Evolutionary conservation across 1,140 invertebrate species (phyloP), one percentile per base, ranked within the genome.

Genomic region (Ceratina australensis): DNA sequence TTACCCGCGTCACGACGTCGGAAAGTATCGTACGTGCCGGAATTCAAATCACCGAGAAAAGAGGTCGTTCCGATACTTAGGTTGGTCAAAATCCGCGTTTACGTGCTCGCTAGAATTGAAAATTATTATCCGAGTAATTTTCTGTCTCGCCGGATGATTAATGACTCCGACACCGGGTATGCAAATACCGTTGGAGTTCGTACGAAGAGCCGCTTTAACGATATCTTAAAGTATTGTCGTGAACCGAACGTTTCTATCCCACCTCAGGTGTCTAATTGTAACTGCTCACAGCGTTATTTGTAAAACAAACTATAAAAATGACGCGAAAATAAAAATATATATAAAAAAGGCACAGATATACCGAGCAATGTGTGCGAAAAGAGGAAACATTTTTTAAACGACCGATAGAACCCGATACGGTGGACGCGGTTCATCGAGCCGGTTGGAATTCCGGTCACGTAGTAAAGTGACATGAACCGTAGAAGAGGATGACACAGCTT

Each of bases 31-130:
- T 80, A 83, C 68, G 71, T 87, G 85, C 82, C 54, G 80, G 83
- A 86, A 83, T 88, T 87, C 69, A 85, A 86, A 78, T 88, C 86
- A 82, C 85, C 78, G 24, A 16, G 52, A 49, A 80, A 73, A 65
- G 57, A 67, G 69, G 54, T 33, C 68, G 81, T 26, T 72, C 59
- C 50, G 49, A 72, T 72, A 64, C 50, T 24, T 22, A 22, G 22
- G 5, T 16, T 5, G 72, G 60, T 68, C 20, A 72, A 50, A 64
- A 47, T 49, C 68, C 49, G 18, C 16, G 57, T 61, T 52, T 16
- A 71, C 8, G 1, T 33, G 28, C 52, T 72, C n/a, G 4, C 68
- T 77, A 71, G 20, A 63, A 77, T 77, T 71, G 67, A 77, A 71
- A 77, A 77, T 77, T 71, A 77, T 22, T 12, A 18, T n/a, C 22